Evolutionary conservation across 1,140 invertebrate genomes (phyloP), one percentile per base, ranked within the genome.

Genomic region (Trachymyrmex septentrionalis): DNA sequence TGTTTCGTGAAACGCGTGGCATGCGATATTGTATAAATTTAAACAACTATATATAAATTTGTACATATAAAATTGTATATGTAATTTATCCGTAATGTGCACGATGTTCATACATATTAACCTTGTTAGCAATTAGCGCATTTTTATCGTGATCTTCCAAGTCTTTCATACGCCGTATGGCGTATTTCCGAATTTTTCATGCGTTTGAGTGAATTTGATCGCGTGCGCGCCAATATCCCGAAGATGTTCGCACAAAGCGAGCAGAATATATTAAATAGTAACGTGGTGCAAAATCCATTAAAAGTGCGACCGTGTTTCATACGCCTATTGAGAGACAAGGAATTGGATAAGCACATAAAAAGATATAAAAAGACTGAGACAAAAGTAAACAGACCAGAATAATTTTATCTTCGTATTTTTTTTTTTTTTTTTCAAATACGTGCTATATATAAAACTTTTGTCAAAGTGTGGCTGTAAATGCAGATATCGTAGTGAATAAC

Each of bases 291-390:
- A 66, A 90, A 88, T 3, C 44, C 86, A 44, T 38, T 72, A 55
- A 90, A 90, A 89, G 84, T 92, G 16, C 91, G 93, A 50, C 86
- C 94, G 12, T 94, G 94, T 88, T 93, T 94, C 12, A 94, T 95
- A 72, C 91, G 93, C 9, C 80, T 95, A 38, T 87, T 93, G 21
- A 91, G 94, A 71, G 93, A 95, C 73, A 93, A 92, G 66, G 94
- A 94, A 24, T 86, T 94, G 71, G 94, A 95, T 86, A 92, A 93
- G 78, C 92, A 93, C 19, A 90, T 92, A 77, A 94, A 95, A 88
- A 94, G 94, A 86, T 93, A 85, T 86, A 94, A 92, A 86, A 94
- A 93, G 88, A 93, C 85, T 48, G 93, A 94, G 71, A 87, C 92
- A 88, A 78, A 91, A 89, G 87, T 91, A 91, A 91, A 82, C 44